Conservation (phyloP, 2,113 vertebrate genomes). For the Pituophis catenifer region DNA sequence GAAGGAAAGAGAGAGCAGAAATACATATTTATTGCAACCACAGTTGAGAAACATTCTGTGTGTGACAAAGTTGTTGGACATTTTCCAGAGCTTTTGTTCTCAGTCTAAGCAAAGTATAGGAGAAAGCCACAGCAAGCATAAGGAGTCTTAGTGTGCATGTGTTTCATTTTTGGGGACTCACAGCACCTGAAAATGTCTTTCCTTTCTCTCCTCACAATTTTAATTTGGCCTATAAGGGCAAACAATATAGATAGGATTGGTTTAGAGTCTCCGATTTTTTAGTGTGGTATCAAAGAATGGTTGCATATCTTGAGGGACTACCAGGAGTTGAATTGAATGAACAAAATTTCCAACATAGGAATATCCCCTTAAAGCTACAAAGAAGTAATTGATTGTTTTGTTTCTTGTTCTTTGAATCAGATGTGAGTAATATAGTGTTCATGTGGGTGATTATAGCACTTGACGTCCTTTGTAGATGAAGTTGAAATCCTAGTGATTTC, state of each 20-base stretch:
- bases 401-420: neutral
- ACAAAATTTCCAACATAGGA: neutral
- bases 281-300: slow-evolving; percentile 33
- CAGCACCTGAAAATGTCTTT: no score
- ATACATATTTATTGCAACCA: neutral
- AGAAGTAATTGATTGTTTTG: slow-evolving; percentile 5
- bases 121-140: neutral
- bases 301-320: slow-evolving; percentile 13
- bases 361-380: neutral
- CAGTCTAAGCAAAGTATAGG: neutral
- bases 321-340: slow-evolving; percentile 34
- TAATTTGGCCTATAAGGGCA: neutral
- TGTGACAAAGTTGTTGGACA: neutral
- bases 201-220: neutral
- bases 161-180: neutral
- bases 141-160: neutral
- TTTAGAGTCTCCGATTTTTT: neutral
- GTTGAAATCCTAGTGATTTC: neutral
- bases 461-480: neutral
- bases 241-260: neutral
- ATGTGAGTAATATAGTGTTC: neutral
- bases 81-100: neutral
- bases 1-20: slow-evolving; percentile 14
- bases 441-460: neutral
- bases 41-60: neutral